Evolutionary conservation across 2,113 vertebrate genomes (phyloP), one percentile per base, ranked within the genome.

Genomic region (Rhagologus leucostigma): DNA sequence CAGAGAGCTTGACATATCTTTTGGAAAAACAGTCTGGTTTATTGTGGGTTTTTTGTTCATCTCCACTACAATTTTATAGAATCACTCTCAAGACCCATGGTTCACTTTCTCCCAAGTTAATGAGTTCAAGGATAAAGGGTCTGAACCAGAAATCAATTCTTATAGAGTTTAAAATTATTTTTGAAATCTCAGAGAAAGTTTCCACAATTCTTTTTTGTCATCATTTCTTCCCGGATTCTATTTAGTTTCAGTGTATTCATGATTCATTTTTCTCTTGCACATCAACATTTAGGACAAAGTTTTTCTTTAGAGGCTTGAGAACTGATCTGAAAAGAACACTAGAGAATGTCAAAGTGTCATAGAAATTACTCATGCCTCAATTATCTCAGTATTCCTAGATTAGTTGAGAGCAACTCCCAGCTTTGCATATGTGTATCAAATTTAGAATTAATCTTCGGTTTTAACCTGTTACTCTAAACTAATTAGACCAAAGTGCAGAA

Each of bases 21-120:
- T 78, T 19, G 55, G 16, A 68, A 90, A 93, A 84, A 49, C 18
- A 46, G 10, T 50, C 8, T 73, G 4, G 1, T 88, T 63, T 79
- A 10, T 32, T 15, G 15, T 10, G 3, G 0, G 1, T 2, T 21
- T 68, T 77, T 85, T 71, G 7, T 39, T 71, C 30, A 32, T 30
- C 41, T 49, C 32, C 11, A 53, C 11, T 39, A 18, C 8, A 52
- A 4, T 74, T 83, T 65, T 33, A 41, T 41, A 79, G 80, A 79
- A 55, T 57, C 41, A 59, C 8, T 52, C 32, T 8, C 30, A 35
- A 64, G 26, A 39, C 60, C n/a, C 7, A 68, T 26, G 23, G 15
- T 39, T 84, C 21, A 74, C 29, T 84, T 91, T 20, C 8, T 84
- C 7, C 20, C 13, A 74, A 64, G 21, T 47, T 73, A 89, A 64